Evolutionary conservation across 2,113 vertebrate genomes (phyloP).

Genomic region (Narcine bancroftii): DNA sequence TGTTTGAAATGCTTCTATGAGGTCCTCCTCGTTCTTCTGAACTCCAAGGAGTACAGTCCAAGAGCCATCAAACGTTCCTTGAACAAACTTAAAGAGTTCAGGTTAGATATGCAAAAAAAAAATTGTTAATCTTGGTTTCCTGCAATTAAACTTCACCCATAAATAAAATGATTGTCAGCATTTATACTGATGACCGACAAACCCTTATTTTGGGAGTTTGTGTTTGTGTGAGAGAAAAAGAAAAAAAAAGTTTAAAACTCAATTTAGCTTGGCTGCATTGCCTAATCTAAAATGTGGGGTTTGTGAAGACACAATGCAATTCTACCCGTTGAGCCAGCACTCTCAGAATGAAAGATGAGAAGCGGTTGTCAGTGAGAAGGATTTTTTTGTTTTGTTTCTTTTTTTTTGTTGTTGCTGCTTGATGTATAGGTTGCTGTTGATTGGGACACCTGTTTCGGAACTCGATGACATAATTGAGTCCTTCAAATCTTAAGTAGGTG

Average conservation of each 20-base stretch:
- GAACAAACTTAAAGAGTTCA: neutral
- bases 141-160: neutral
- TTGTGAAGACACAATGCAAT: neutral
- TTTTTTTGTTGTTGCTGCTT: neutral
- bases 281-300: neutral
- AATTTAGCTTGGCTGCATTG: neutral
- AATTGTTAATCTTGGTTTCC: neutral
- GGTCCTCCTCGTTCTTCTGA: no score
- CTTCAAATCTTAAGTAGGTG: neutral
- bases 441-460: neutral
- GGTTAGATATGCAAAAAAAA: neutral
- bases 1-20: no score
- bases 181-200: neutral
- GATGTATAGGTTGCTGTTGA: neutral
- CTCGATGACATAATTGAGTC: neutral
- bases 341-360: neutral
- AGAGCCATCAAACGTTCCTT: no score
- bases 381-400: neutral
- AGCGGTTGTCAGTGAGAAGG: neutral
- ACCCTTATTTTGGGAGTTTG: neutral
- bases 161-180: neutral
- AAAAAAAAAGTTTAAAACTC: neutral
- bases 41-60: no score
- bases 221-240: no score
- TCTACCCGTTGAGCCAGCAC: neutral